Percentiles rank a stretch among this genome's conserved stretches.
phyloP scores from a whole-genome alignment of 2,888 invertebrate species.

The Colostygia pectinataria region DNA sequence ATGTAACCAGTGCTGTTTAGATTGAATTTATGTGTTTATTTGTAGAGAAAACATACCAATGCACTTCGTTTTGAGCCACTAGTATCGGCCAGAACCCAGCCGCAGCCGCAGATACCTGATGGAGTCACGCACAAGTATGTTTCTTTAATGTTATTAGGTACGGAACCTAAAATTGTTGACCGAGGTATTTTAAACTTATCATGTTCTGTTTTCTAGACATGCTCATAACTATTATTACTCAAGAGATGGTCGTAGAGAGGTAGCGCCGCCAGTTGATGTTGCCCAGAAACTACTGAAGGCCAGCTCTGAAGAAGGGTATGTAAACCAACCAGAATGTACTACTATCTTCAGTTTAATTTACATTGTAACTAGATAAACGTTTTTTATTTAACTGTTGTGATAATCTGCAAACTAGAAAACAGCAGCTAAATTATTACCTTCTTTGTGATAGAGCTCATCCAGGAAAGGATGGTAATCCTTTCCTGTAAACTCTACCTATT shows the following conservation, averaged over 20 bases:
- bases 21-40: slow-evolving; percentile 27
- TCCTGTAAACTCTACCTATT: too few relatives aligned
- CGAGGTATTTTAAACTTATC: too few relatives aligned
- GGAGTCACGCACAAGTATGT: slow-evolving; percentile 88
- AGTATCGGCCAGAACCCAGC: slow-evolving; percentile 89
- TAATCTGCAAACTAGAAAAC: too few relatives aligned
- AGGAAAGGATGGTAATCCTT: too few relatives aligned
- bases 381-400: too few relatives aligned
- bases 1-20: slow-evolving; percentile 47
- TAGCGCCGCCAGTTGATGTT: slow-evolving; percentile 85
- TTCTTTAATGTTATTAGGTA: slow-evolving; percentile 4
- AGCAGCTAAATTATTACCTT: too few relatives aligned
- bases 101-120: slow-evolving; percentile 90
- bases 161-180: too few relatives aligned
- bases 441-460: too few relatives aligned
- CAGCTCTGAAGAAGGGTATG: slow-evolving; percentile 69
- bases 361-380: too few relatives aligned
- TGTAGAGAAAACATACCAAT: slow-evolving; percentile 83
- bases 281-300: slow-evolving; percentile 64
- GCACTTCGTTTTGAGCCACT: slow-evolving; percentile 87
- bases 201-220: slow-evolving; percentile 67
- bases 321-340: too few relatives aligned
- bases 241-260: slow-evolving; percentile 92
- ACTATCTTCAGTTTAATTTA: too few relatives aligned
- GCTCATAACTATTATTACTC: slow-evolving; percentile 92